A percentile compares a stretch with the other conserved stretches of the same genome.
phyloP scores from a whole-genome alignment of 2,797 vertebrate species.

The Sylvilagus floridanus region DNA sequence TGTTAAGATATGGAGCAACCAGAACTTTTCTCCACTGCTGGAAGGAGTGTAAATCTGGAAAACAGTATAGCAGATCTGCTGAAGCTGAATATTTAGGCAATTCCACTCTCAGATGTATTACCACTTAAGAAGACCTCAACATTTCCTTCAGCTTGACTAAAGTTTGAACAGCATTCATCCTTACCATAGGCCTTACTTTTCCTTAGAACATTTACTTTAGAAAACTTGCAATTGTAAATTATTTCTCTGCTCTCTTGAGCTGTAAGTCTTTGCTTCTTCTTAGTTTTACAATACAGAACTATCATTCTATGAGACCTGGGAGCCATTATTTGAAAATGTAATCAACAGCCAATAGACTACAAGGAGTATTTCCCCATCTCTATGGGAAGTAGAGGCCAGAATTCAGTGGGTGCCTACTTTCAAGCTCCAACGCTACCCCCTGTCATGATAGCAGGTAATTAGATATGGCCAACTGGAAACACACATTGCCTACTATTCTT shows the following conservation, averaged over 20 bases:
- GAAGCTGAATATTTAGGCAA: not conserved
- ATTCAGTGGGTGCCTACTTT: not conserved
- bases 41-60: conserved; percentile 3
- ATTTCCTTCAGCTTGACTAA: not conserved
- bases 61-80: not conserved
- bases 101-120: not conserved
- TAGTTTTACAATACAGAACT: not conserved
- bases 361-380: not conserved
- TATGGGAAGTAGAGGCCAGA: not conserved
- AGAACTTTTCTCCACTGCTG: not conserved
- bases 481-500: not conserved
- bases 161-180: not conserved
- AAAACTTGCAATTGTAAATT: not conserved
- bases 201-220: not conserved
- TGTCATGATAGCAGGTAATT: not conserved
- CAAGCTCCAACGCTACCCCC: not conserved
- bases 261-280: not conserved
- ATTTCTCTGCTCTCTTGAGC: not conserved
- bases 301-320: not conserved
- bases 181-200: not conserved
- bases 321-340: not conserved
- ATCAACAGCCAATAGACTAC: not conserved
- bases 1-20: not conserved
- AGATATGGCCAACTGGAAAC: not conserved
- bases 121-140: not conserved